Evolutionary conservation across 2,888 invertebrate genomes (phyloP), one percentile per base, ranked within the genome.

Genomic region (Drosophila melanocephala): DNA sequence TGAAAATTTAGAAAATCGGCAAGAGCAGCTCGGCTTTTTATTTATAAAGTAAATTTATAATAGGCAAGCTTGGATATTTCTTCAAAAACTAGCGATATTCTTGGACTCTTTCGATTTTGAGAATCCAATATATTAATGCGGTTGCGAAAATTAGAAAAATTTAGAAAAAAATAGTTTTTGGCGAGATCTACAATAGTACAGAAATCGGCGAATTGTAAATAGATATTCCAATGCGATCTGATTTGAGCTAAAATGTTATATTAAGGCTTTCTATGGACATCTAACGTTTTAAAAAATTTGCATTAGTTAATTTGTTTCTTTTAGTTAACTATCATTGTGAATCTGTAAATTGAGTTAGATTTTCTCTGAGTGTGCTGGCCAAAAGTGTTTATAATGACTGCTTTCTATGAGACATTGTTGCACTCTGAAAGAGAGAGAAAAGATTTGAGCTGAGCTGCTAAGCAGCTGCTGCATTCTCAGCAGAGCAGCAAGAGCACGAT

Each of bases 401-500:
- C 79, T 81, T 81, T 75, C 73, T 72, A 78, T 73, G 75, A 69
- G 81, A 75, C 79, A 78, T 84, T 77, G 60, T 72, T 72, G 53
- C 75, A 64, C 72, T 72, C 64, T 37, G 53, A 44, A 30, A 28
- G 47, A 47, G 52, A 68, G 55, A 33, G 33, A 44, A 51, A 53
- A 84, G 78, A 85, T 82, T 85, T 83, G 53, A 57, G 69, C 73
- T 72, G 50, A 79, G 72, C 72, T 68, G 78, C 71, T 53, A 56
- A 35, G 58, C 85, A 85, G 87, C 87, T 87, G 85, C 79, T 71
- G 60, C 74, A 74, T 72, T 81, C 85, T 42, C 84, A 84, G 52
- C 57, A 47, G 22, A 35, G 52, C 52, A 16, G 51, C 7, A n/a
- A 33, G n/a, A 28, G 51, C 12, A 9, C 16, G 57, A 55, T 58